Evolutionary conservation across 2,888 invertebrate genomes (phyloP), one percentile per base, ranked within the genome.

Genomic region (Beris morrisii): DNA sequence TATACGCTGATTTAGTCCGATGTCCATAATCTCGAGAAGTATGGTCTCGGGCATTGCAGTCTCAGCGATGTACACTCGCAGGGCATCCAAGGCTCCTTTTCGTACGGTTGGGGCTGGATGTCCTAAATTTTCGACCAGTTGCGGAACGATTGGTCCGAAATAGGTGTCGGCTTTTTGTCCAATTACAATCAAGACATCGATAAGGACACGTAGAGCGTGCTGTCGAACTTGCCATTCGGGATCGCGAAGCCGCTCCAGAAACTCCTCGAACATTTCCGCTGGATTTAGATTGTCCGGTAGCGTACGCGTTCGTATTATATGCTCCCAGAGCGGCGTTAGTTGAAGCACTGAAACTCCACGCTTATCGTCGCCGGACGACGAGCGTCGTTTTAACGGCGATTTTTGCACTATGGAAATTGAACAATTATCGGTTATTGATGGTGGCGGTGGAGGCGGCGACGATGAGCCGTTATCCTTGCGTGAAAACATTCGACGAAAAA

Each of bases 221-320:
- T 92, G 88, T 9, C 92, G 85, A 44, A 93, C 92, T 79, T 92
- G 91, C 87, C 91, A 90, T 78, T 93, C 92, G 1, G 91, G 90
- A 77, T 91, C 90, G 46, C 86, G 84, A 54, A 92, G 82, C 58
- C 92, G 85, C 71, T 89, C 88, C 53, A 87, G 83, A 74, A 92
- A 87, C 73, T 90, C 90, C 64, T 84, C 80, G 76, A 90, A 91
- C 73, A 91, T 86, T 65, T 85, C 83, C 67, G 83, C 82, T 2
- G 87, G 85, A 74, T 89, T 87, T 58, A 88, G 83, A 70, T 87
- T 86, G 28, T 85, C 85, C 48, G 92, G 92, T 65, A 92, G 83
- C 64, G 88, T 85, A 67, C 87, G 86, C 68, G 90, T 90, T 69
- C 90, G 84, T 54, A 90, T 85, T 72, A 92, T 87, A 75, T 90